Evolutionary conservation across 2,797 vertebrate genomes (phyloP), one percentile per base, ranked within the genome.

Genomic region (Poecilia velifera): DNA sequence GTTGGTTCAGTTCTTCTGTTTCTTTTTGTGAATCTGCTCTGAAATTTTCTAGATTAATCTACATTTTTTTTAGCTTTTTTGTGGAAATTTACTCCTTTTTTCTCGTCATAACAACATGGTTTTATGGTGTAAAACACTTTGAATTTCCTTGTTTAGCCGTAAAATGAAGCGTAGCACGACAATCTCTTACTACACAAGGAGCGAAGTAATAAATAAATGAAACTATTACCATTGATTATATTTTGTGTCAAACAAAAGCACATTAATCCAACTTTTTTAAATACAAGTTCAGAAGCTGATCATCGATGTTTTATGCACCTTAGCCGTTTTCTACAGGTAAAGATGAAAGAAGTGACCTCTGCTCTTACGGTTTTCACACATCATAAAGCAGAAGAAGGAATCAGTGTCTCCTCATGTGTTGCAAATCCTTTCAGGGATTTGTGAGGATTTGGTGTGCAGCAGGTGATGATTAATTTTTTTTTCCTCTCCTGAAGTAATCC

Each of bases 401-500:
- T 81, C 72, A n/a, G 79, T 47, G 2, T 82, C 77, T 91, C 88
- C 82, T 86, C 83, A 62, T 64, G 74, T 83, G 81, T 86, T 71
- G 53, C 83, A 89, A 89, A 90, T 88, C 81, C 86, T 81, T 83
- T 53, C 68, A 87, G 80, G 83, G 82, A 85, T 91, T 89, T 90
- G 45, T 79, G 78, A 87, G 88, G 86, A 90, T 94, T 89, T 86
- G 64, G 76, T 70, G 64, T 66, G 41, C 84, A 72, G 85, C 76
- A 80, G 81, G 87, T 80, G 86, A 89, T 75, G 84, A 82, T 87
- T 88, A 49, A 83, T 88, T 84, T 90, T 83, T 75, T 80, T 41
- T 75, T 14, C 81, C 83, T 59, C 57, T 84, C 80, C 81, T 82
- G 73, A 87, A 82, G 84, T 85, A 92, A 91, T 94, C 88, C 90